Base-by-base conservation (phyloP, 2,888 invertebrate species). In the Anoplius nigerrimus region DNA sequence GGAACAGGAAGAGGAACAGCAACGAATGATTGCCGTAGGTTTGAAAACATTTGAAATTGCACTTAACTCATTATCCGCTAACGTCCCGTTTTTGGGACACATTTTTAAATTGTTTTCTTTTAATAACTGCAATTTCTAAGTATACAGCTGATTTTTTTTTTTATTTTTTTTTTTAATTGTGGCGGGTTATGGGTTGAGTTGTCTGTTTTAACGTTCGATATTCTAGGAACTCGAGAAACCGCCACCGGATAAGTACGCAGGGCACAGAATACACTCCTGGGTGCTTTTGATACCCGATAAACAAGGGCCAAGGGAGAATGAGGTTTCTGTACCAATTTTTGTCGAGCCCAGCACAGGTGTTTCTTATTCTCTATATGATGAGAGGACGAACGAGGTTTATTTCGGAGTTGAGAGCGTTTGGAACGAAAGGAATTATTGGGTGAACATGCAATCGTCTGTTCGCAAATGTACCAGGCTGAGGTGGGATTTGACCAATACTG, bases 351-450 rank as follows among this genome's bases (percentile, higher is more conserved):
- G 94, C 16, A 95, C 96, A 0, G 98, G 97, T 0, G 90, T 68
- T 2, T 56, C 67, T 18, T 85, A 83, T 43, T 56, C 56, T 0
- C 72, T 76, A 0, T 16, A 91, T 16, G 85, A 90, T 0, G 91
- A 93, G 73, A 90, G 92, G 0, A 84, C 93, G 48, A 90, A 92
- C 21, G 87, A 90, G 1, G 90, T 92, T 69, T 97, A 96, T 82
- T 92, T 94, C 34, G 92, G 94, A 0, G 91, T 98, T 3, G 97
- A 98, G 83, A 94, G 94, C 75, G 89, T 97, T 59, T 98, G 97
- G 93, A 97, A 97, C 82, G 90, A 97, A 83, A 90, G 91, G 59
- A 98, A 98, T 89, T 97, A 95, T 87, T 96, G 95, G 90, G 90
- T 93, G 0, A 94, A 94, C 81, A 88, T 93, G 80, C 95, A 95